phyloP scores from a whole-genome alignment of 2,113 vertebrate genomes.

The Actenoides lindsayi region DNA sequence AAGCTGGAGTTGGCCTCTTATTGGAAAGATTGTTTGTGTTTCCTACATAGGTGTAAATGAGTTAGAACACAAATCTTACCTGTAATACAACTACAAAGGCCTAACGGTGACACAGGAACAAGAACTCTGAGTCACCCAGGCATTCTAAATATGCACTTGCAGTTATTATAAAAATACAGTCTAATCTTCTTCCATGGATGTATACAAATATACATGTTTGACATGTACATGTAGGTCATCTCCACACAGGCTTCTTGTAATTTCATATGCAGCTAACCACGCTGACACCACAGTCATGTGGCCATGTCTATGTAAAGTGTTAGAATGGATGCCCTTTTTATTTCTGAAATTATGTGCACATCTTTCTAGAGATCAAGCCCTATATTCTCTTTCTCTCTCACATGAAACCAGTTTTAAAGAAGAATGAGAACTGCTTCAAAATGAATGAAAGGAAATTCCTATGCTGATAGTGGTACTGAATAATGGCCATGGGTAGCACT shows the following conservation, averaged over 20 bases:
- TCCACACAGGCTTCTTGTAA: neutral
- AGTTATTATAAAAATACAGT: neutral
- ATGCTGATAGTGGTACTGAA: neutral
- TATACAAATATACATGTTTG: neutral
- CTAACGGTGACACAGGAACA: neutral
- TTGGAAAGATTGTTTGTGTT: neutral
- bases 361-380: neutral
- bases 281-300: neutral
- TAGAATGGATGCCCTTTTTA: neutral
- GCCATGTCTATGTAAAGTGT: neutral
- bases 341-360: neutral
- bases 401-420: neutral
- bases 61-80: neutral
- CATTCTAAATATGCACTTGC: neutral
- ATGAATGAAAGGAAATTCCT: neutral
- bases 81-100: neutral
- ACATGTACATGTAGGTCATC: accelerated
- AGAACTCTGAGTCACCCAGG: neutral
- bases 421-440: constrained; percentile 1
- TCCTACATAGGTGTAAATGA: neutral
- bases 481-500: neutral
- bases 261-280: neutral
- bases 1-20: neutral
- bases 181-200: neutral
- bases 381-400: neutral